These are phyloP conservation scores for Drosophila dives DNA, from an alignment of 2,888 invertebrate species.

Conservation along the genomic window DNA sequence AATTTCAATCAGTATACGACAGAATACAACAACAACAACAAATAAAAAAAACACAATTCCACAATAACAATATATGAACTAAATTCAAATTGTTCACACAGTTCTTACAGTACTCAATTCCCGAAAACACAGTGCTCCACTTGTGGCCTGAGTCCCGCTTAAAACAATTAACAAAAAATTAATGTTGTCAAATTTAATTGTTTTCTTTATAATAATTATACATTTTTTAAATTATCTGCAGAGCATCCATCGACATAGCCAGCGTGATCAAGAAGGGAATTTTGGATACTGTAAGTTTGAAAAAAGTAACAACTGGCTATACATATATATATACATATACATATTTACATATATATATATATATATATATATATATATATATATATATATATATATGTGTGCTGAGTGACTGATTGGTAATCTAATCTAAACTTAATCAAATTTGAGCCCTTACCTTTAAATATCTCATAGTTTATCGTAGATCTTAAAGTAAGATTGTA, in stretches of 20 bases:
- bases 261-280: constrained; percentile 89
- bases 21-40: constrained; percentile 5
- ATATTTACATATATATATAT: too few relatives aligned
- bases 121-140: constrained; percentile 8
- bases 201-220: background rate
- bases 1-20: constrained; percentile 25
- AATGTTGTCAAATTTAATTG: background rate
- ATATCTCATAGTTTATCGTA: background rate
- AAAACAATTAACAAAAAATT: constrained; percentile 43
- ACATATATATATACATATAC: too few relatives aligned
- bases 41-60: constrained; percentile 7
- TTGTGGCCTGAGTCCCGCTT: constrained; percentile 46
- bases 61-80: constrained; percentile 14
- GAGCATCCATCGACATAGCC: constrained; percentile 90
- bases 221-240: constrained; percentile 75
- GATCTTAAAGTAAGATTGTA: background rate
- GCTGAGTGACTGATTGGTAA: background rate
- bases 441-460: too few relatives aligned
- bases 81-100: constrained; percentile 9
- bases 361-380: background rate
- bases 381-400: background rate
- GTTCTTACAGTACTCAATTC: constrained; percentile 33
- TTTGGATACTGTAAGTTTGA: constrained; percentile 89
- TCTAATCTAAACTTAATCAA: background rate
- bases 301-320: background rate